phyloP scores from a whole-genome alignment of 2,113 vertebrate genomes.

The Ceuthmochares aereus region DNA sequence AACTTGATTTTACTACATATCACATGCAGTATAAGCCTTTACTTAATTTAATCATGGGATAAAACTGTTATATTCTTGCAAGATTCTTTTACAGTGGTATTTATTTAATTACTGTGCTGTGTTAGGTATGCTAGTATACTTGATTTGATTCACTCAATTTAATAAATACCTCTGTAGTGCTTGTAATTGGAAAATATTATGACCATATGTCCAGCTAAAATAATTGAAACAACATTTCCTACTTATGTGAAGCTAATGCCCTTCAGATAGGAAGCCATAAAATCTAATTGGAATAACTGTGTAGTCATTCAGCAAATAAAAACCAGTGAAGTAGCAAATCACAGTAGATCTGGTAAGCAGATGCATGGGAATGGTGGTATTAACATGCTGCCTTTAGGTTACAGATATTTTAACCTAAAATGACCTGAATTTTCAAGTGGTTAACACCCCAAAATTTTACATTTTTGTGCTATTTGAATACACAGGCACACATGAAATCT shows the following conservation, averaged over 20 bases:
- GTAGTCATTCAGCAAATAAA: neutral
- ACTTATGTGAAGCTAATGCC: neutral
- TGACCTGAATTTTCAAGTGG: neutral
- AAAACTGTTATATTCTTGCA: neutral
- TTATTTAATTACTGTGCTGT: neutral
- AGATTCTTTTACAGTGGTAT: neutral
- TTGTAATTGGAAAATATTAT: neutral
- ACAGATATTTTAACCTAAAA: neutral
- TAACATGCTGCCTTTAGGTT: neutral
- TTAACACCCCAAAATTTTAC: neutral
- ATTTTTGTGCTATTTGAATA: neutral
- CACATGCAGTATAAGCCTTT: neutral
- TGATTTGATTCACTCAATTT: neutral
- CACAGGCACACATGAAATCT: no score
- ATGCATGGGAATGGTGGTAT: accelerated
- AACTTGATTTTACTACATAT: neutral
- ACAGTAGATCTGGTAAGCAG: neutral
- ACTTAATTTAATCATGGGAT: neutral
- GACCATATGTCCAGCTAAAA: neutral
- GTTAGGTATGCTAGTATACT: neutral
- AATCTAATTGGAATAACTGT: neutral
- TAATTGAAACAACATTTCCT: neutral
- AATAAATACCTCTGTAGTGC: neutral
- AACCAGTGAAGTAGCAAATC: neutral
- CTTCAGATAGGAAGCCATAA: neutral